Base-by-base conservation (phyloP, 2,797 vertebrate species). In the Ctenopoma multispine region DNA sequence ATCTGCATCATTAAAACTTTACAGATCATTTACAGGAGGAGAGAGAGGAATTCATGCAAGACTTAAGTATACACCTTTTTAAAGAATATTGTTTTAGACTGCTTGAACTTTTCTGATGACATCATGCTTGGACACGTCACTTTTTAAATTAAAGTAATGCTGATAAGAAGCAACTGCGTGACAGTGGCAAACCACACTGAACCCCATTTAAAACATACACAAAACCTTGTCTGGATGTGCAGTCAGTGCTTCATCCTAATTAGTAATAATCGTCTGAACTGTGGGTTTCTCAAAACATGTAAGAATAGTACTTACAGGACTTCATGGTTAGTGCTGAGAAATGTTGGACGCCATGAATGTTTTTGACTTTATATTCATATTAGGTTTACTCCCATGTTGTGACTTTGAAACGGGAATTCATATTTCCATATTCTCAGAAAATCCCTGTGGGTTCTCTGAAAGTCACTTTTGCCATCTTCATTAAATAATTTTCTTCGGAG, bases 401-500 rank as follows among this genome's bases (percentile, higher is more conserved):
- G 77, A 66, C 73, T 85, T 81, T 84, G 63, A 80, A 81, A 59
- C 11, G 24, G 14, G 10, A 50, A 78, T 68, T 80, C 59, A 36
- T 50, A 70, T 79, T 83, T 79, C 66, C 43, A 47, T 58, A 63
- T 59, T 60, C 54, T 67, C 27, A n/a, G 20, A 58, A 59, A 62
- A 48, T 83, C 78, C 80, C 85, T 10, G 27, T 72, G 50, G 82
- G 64, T 80, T 65, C 55, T 72, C 73, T 81, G 63, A 82, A 84
- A 84, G 83, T 86, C 75, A 79, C 74, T 79, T 77, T 63, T 80
- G 56, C 76, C 71, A 70, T 86, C 81, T 83, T 84, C 77, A 80
- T 87, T 72, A 84, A 86, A 81, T 76, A 62, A 75, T 84, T 82
- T 77, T 69, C 72, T 54, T 75, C 69, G 31, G 63, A 82, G 80